Percentiles rank a stretch among this genome's conserved stretches.
Evolutionary conservation across 92 coral and sea anemone species (phyloP).

Genomic region (Micromussa lordhowensis): DNA sequence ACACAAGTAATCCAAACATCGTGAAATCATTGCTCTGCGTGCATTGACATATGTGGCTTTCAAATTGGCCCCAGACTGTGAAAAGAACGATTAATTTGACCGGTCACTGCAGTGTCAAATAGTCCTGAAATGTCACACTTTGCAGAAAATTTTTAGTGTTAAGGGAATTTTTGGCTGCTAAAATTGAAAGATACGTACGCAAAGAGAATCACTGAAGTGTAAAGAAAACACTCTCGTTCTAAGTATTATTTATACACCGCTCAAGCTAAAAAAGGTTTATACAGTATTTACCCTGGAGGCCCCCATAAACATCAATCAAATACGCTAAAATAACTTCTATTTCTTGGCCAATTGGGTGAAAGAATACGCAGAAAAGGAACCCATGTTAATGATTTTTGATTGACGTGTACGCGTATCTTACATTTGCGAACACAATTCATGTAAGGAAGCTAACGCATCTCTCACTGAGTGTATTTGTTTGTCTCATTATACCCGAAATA

Average conservation of each 20-base stretch:
- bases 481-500: not conserved
- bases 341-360: slow-evolving; percentile 1
- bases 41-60: not conserved
- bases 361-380: not conserved
- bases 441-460: not conserved
- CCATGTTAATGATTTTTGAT: not conserved
- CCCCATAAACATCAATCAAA: not conserved
- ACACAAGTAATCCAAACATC: not conserved
- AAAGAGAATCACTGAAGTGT: not conserved
- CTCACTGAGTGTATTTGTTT: not conserved
- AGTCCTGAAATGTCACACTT: not conserved
- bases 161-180: not conserved
- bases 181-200: too few species aligned
- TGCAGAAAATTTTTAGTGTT: too few species aligned
- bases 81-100: not conserved
- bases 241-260: not conserved
- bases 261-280: not conserved
- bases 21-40: not conserved
- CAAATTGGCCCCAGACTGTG: not conserved
- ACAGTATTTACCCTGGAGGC: not conserved
- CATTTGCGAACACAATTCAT: slow-evolving; percentile 1
- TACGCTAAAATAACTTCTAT: not conserved
- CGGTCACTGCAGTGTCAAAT: not conserved
- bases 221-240: not conserved
- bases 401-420: not conserved